These are phyloP conservation scores for Gisinianus flammeolus DNA, from an alignment of 2,888 invertebrate genomes.

Conservation along the genomic window DNA sequence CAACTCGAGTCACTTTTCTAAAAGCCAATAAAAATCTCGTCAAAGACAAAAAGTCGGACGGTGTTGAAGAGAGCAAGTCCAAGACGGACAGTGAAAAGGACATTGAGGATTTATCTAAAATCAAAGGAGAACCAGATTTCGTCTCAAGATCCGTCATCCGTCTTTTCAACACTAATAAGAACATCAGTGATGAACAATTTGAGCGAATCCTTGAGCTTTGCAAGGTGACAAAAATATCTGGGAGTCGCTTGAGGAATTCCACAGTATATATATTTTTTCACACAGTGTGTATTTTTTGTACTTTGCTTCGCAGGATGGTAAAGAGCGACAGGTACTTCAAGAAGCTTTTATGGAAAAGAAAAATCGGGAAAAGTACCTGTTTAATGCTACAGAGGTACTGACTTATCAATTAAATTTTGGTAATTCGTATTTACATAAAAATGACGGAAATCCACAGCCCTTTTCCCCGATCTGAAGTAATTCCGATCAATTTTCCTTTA, in stretches of 20 bases:
- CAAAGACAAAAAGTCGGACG: too few species aligned
- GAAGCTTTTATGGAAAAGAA: constrained; percentile 50
- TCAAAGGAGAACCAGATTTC: constrained; percentile 28
- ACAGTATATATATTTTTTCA: too few species aligned
- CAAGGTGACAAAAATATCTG: constrained; percentile 38
- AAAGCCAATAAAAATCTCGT: too few species aligned
- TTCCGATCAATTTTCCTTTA: background rate
- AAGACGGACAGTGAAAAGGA: background rate
- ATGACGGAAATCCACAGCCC: too few species aligned
- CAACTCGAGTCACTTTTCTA: too few species aligned
- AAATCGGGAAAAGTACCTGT: constrained; percentile 49
- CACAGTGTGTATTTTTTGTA: background rate
- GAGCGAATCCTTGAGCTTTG: constrained; percentile 53
- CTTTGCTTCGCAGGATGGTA: constrained; percentile 42
- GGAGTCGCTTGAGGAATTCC: background rate
- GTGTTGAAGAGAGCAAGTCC: constrained; percentile 26
- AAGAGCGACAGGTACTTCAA: constrained; percentile 49
- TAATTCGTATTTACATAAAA: background rate
- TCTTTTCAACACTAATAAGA: constrained; percentile 33
- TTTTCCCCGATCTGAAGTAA: too few species aligned
- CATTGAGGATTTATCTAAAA: background rate
- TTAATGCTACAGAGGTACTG: constrained; percentile 45
- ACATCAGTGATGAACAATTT: constrained; percentile 53
- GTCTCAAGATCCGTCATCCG: constrained; percentile 18
- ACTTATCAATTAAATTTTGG: background rate